These are phyloP conservation scores for Aphidius colemani DNA, from an alignment of 2,888 invertebrate species.

Conservation along the genomic window DNA sequence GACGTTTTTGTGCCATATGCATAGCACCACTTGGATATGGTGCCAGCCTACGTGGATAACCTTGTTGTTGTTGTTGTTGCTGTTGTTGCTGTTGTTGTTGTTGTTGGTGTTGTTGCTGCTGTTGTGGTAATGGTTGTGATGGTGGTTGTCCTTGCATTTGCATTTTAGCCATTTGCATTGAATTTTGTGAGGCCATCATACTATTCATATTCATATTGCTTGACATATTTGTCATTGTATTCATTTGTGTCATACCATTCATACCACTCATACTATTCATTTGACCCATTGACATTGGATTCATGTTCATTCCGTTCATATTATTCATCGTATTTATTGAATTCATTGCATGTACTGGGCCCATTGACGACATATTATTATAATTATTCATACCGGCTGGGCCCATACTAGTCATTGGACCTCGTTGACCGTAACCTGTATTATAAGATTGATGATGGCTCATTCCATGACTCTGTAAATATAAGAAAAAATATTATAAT, in stretches of 20 bases:
- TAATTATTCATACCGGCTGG: conserved; percentile 71
- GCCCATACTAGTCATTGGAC: conserved; percentile 65
- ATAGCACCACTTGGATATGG: conserved; percentile 86
- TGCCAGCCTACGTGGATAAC: conserved; percentile 78
- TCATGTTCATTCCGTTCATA: conserved; percentile 68
- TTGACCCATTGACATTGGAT: conserved; percentile 67
- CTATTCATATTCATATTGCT: conserved; percentile 68
- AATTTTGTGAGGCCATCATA: conserved; percentile 63
- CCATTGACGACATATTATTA: conserved; percentile 72
- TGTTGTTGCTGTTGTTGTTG: conserved; percentile 20
- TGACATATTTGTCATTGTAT: conserved; percentile 58
- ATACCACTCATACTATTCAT: conserved; percentile 63
- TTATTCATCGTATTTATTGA: conserved; percentile 69
- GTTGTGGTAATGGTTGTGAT: no score
- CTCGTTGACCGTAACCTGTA: conserved; percentile 51
- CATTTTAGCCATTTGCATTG: conserved; percentile 72
- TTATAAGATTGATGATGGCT: conserved; percentile 54
- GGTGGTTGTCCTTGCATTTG: conserved; percentile 66
- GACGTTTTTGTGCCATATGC: conserved; percentile 82
- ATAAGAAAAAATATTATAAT: conserved; percentile 29
- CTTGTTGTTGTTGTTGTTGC: conserved; percentile 51
- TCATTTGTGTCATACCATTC: conserved; percentile 70
- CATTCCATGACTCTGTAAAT: conserved; percentile 71
- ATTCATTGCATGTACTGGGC: conserved; percentile 64
- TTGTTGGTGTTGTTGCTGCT: no score